Conservation (phyloP, 2,888 invertebrate species). For the Linhomoeus sp. region DNA sequence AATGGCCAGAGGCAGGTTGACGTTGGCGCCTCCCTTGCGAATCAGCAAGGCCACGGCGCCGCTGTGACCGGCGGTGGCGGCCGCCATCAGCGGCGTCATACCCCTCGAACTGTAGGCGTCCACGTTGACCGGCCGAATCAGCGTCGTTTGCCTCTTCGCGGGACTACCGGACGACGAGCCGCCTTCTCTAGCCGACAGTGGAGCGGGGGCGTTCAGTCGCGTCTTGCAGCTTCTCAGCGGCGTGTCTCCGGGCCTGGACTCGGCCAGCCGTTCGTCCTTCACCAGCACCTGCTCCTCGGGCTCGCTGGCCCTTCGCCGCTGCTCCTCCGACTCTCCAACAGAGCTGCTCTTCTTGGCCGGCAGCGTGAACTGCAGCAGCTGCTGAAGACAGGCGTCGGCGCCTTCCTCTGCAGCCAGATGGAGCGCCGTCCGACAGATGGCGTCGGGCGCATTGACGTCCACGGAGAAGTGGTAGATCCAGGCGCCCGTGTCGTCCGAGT, state of each 20-base stretch:
- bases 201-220: background rate
- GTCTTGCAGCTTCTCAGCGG: background rate
- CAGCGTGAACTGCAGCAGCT: slow-evolving; percentile 50
- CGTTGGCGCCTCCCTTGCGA: slow-evolving; percentile 49
- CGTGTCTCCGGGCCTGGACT: background rate
- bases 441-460: slow-evolving; percentile 63
- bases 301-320: background rate
- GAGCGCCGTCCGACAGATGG: slow-evolving; percentile 67
- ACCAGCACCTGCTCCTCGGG: background rate
- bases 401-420: slow-evolving; percentile 64
- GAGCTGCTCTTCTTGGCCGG: too few relatives aligned
- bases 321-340: too few relatives aligned
- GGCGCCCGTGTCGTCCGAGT: slow-evolving; percentile 47
- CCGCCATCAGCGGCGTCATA: slow-evolving; percentile 21
- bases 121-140: slow-evolving; percentile 14
- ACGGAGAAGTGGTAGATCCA: slow-evolving; percentile 72
- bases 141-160: background rate
- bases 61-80: background rate
- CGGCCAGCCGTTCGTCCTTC: background rate
- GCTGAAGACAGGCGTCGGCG: slow-evolving; percentile 53
- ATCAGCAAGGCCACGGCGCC: slow-evolving; percentile 4
- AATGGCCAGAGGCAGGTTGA: slow-evolving; percentile 45
- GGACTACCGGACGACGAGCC: background rate
- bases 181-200: background rate
- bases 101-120: slow-evolving; percentile 21